Base-by-base conservation (phyloP, 2,113 vertebrate species). In the Sclerurus mexicanus region DNA sequence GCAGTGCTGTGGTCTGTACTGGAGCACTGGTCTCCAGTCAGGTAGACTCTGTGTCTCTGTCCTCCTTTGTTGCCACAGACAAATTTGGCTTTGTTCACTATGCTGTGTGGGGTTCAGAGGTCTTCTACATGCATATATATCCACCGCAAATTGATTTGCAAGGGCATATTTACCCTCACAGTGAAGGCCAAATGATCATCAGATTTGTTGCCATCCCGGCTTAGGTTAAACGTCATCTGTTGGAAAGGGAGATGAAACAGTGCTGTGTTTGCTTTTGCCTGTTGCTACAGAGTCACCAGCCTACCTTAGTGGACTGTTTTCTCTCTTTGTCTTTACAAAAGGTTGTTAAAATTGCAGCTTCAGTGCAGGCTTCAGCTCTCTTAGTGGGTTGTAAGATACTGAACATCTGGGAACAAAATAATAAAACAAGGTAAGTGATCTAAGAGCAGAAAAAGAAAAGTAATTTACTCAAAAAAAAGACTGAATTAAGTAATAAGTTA, bases 231-330 rank as follows among this genome's bases (percentile, higher is more conserved):
- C 18, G 52, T 76, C 18, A 55, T 82, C 58, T 72, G 16, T 39
- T 77, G 71, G 58, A 89, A 87, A 62, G 58, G 33, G 40, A 21
- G 47, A 19, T 47, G 25, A 75, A 92, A 60, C 16, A 40, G 66
- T 84, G 33, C 55, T 79, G 49, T 56, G 62, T 91, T 95, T 89
- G 69, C 91, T 89, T 87, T 89, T 82, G 71, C 62, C 77, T 85
- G 5, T 94, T 90, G 47, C 62, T 87, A 13, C 42, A 27, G n/a
- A 63, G n/a, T 52, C 53, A 74, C 25, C 37, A 31, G 67, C 72
- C 66, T 56, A 62, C 40, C 63, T 35, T 62, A 40, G 42, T n/a
- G 47, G 55, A 37, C 20, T 37, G 15, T 77, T 74, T 75, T 64
- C 40, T 66, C 46, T 76, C 46, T 84, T 56, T 95, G 30, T 81